Percentiles rank a stretch among this genome's conserved stretches.
Conservation (phyloP, 2,113 vertebrate species). For the Pantherophis guttatus region DNA sequence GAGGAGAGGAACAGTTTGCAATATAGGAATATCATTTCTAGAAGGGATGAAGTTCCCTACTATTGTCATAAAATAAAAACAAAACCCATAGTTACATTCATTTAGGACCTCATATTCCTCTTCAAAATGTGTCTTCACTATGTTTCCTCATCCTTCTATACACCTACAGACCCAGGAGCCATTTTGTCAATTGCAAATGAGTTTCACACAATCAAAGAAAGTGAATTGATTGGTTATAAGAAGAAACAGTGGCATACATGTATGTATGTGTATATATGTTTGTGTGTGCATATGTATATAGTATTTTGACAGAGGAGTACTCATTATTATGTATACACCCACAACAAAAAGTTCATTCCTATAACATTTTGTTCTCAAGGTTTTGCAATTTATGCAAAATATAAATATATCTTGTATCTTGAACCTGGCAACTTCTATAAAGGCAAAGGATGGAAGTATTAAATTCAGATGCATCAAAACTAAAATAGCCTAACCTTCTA, state of each 20-base stretch:
- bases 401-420: neutral
- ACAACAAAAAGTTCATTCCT: neutral
- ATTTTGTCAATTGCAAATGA: neutral
- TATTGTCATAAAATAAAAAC: neutral
- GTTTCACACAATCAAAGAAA: neutral
- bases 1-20: neutral
- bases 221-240: neutral
- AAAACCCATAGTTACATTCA: neutral
- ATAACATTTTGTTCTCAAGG: neutral
- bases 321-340: neutral
- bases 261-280: neutral
- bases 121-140: neutral
- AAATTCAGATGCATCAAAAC: neutral
- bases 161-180: neutral
- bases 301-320: neutral
- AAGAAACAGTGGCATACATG: neutral
- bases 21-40: neutral
- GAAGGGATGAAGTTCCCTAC: neutral
- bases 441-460: neutral
- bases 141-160: neutral
- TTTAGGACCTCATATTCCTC: neutral
- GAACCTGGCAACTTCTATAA: neutral
- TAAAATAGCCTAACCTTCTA: neutral
- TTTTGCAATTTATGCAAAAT: neutral
- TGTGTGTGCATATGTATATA: neutral